Percentiles rank a stretch among this genome's conserved stretches.
Evolutionary conservation across 2,113 vertebrate genomes (phyloP).

Genomic region (Probosciger aterrimus): DNA sequence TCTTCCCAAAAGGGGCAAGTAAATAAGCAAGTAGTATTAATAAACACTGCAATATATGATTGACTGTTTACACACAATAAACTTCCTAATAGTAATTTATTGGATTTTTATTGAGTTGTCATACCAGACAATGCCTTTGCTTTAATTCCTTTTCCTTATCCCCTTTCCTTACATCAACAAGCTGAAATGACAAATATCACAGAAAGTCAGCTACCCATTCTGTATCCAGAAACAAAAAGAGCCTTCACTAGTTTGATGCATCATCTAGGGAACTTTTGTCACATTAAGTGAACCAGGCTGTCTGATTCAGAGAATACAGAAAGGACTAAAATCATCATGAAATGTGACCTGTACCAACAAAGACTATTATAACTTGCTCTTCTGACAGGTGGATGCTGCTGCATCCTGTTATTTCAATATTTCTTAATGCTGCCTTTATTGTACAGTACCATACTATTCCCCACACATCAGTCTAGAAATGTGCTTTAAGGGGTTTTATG

Average conservation of each 20-base stretch:
- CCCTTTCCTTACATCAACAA: not conserved
- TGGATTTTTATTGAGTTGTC: not conserved
- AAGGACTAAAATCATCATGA: not conserved
- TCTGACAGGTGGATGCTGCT: not conserved
- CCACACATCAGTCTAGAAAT: not conserved
- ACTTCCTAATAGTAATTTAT: not conserved
- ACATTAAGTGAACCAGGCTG: not conserved
- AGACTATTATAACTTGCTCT: not conserved
- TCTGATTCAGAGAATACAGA: not conserved
- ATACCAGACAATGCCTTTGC: not conserved
- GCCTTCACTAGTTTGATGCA: not conserved
- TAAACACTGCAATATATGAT: not conserved
- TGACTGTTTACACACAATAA: not conserved
- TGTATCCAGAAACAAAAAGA: not conserved
- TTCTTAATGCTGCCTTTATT: not conserved
- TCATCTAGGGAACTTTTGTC: not conserved
- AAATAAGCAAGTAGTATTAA: not conserved
- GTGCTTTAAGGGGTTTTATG: not conserved
- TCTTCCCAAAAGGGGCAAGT: not conserved
- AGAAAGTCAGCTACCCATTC: not conserved
- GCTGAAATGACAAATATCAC: not conserved
- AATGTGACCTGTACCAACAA: not conserved
- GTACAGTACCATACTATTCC: not conserved
- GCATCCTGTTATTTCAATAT: not conserved
- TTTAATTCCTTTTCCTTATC: not conserved